Percentiles rank a stretch among this genome's conserved stretches.
These are phyloP conservation scores for Ashinkailepas kermadecensis DNA, from an alignment of 2,888 invertebrate species.

Conservation along the genomic window DNA sequence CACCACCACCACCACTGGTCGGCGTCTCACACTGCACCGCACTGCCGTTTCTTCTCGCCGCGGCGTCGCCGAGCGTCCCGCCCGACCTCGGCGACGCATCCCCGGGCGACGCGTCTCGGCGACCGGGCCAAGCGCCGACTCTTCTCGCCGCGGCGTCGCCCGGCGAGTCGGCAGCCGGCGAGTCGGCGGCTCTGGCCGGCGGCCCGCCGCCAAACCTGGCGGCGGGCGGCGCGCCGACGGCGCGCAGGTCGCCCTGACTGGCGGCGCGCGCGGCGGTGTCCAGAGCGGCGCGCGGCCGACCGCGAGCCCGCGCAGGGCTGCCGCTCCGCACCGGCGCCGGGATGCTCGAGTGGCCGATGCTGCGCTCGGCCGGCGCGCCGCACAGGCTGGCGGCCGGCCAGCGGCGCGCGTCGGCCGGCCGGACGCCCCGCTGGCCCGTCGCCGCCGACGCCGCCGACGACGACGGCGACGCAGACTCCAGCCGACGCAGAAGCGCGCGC, in stretches of 20 bases:
- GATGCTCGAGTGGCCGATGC: background rate
- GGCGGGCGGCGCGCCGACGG: no score
- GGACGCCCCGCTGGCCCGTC: background rate
- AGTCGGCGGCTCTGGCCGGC: background rate
- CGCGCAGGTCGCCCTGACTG: background rate
- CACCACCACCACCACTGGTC: no score
- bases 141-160: background rate
- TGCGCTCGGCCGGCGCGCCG: background rate
- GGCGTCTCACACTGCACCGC: no score
- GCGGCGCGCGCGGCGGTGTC: background rate
- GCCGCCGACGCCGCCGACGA: background rate
- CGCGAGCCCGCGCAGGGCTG: background rate
- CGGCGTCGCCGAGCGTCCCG: no score
- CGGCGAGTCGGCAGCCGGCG: background rate
- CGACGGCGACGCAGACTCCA: background rate
- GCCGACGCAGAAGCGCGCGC: background rate
- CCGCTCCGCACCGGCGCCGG: background rate
- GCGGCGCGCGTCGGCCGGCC: background rate
- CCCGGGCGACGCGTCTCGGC: no score
- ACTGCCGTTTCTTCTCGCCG: no score
- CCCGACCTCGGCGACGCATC: no score
- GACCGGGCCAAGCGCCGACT: background rate
- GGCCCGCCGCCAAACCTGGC: no score
- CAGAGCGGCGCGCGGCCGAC: background rate
- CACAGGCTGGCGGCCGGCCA: background rate